Evolutionary conservation across 2,888 invertebrate genomes (phyloP).

Genomic region (Melikaiella ostensackeni): DNA sequence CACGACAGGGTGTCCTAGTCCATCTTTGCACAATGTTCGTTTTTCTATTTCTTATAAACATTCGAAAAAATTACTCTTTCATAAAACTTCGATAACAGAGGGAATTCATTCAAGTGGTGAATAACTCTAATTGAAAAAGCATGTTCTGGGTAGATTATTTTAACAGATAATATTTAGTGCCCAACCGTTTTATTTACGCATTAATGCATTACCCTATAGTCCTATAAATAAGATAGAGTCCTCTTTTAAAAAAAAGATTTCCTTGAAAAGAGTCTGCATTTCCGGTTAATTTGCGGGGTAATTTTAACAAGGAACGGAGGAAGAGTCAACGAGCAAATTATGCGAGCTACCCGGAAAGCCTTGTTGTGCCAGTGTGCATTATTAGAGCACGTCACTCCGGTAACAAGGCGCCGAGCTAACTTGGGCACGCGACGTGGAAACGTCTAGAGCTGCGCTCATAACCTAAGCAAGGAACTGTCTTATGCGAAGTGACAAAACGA

Average conservation of each 20-base stretch:
- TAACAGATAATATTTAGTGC: too few relatives aligned
- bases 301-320: constrained; percentile 25
- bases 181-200: too few relatives aligned
- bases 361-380: constrained; percentile 56
- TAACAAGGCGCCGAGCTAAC: constrained; percentile 71
- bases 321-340: constrained; percentile 43
- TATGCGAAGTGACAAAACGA: constrained; percentile 68
- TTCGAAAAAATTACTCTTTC: background rate
- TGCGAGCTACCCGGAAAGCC: constrained; percentile 33
- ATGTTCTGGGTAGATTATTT: too few relatives aligned
- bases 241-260: background rate
- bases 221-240: too few relatives aligned
- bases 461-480: constrained; percentile 44
- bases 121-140: too few relatives aligned
- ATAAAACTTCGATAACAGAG: too few relatives aligned
- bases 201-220: too few relatives aligned
- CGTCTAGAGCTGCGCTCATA: constrained; percentile 45
- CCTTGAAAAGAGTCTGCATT: background rate
- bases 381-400: constrained; percentile 69
- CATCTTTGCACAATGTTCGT: constrained; percentile 21
- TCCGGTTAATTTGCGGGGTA: constrained; percentile 26
- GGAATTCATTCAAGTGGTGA: too few relatives aligned
- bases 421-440: constrained; percentile 61
- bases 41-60: background rate
- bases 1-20: constrained; percentile 31